Conservation (phyloP, 1,140 invertebrate genomes). For the Lamellibrachia luymesi region DNA sequence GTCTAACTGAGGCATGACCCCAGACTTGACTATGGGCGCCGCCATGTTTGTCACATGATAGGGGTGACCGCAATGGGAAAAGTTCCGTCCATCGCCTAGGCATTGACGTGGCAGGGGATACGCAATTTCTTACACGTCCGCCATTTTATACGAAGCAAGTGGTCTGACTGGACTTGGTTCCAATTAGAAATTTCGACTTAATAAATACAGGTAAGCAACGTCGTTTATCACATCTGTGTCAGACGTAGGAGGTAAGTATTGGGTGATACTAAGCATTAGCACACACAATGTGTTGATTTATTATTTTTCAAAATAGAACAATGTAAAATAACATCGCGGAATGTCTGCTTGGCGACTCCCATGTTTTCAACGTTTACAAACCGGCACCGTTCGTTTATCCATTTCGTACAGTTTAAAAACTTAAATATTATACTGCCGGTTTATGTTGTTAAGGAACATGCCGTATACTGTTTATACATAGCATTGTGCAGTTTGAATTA, state of each 20-base stretch:
- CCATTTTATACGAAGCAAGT: slow-evolving; percentile 23
- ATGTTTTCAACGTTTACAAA: background rate
- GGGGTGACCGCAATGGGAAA: slow-evolving; percentile 24
- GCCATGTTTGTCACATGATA: slow-evolving; percentile 20
- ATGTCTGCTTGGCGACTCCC: background rate
- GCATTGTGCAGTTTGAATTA: background rate
- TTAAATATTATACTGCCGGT: background rate
- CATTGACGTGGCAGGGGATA: slow-evolving; percentile 48
- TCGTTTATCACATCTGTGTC: background rate
- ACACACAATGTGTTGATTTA: background rate
- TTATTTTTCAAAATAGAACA: slow-evolving; percentile 9
- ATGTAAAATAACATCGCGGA: background rate
- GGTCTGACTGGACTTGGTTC: background rate
- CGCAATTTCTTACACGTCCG: slow-evolving; percentile 42
- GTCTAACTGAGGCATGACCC: too few species aligned
- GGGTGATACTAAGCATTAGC: background rate
- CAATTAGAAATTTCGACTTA: slow-evolving; percentile 6
- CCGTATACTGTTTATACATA: background rate
- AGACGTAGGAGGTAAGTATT: background rate
- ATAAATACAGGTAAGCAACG: background rate
- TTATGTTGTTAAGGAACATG: background rate
- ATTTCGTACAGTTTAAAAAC: background rate
- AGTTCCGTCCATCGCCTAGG: slow-evolving; percentile 21
- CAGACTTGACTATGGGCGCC: background rate
- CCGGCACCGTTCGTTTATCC: background rate